Conservation (phyloP, 2,888 invertebrate species). For the Liopterus haemorrhoidalis region DNA sequence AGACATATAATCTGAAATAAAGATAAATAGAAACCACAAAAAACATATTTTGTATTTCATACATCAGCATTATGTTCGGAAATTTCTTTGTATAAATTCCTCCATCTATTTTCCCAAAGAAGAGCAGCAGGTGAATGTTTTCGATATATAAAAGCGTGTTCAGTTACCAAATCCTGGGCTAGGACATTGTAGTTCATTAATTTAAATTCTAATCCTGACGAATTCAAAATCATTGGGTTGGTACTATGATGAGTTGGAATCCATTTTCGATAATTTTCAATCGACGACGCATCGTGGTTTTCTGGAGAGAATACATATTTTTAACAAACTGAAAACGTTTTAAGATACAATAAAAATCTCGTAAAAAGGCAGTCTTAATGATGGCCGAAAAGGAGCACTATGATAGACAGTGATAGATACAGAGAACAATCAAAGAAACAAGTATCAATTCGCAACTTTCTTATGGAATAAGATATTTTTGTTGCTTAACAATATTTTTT, state of each 20-base stretch:
- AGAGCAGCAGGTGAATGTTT: slow-evolving; percentile 54
- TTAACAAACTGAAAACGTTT: no score
- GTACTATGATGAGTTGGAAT: slow-evolving; percentile 1
- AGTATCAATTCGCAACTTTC: no score
- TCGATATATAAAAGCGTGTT: slow-evolving; percentile 68
- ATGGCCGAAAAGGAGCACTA: no score
- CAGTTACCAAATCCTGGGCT: slow-evolving; percentile 72
- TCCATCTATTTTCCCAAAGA: slow-evolving; percentile 63
- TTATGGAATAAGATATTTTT: no score
- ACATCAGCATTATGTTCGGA: slow-evolving; percentile 55
- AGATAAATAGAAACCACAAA: slow-evolving; percentile 9
- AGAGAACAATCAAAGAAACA: no score
- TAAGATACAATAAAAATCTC: no score
- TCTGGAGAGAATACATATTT: slow-evolving; percentile 9
- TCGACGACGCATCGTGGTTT: slow-evolving; percentile 13
- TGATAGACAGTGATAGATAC: no score
- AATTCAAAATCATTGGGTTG: slow-evolving; percentile 4
- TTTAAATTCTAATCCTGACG: slow-evolving; percentile 51
- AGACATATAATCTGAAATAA: slow-evolving; percentile 69
- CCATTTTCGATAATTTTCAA: slow-evolving; percentile 27
- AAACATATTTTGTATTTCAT: slow-evolving; percentile 34
- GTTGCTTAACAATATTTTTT: no score
- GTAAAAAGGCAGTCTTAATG: no score
- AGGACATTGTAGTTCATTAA: slow-evolving; percentile 84
- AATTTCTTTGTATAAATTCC: slow-evolving; percentile 54